A percentile compares a stretch with the other conserved stretches of the same genome.
phyloP scores from a whole-genome alignment of 2,797 vertebrate genomes.

The Eulemur coronatus region DNA sequence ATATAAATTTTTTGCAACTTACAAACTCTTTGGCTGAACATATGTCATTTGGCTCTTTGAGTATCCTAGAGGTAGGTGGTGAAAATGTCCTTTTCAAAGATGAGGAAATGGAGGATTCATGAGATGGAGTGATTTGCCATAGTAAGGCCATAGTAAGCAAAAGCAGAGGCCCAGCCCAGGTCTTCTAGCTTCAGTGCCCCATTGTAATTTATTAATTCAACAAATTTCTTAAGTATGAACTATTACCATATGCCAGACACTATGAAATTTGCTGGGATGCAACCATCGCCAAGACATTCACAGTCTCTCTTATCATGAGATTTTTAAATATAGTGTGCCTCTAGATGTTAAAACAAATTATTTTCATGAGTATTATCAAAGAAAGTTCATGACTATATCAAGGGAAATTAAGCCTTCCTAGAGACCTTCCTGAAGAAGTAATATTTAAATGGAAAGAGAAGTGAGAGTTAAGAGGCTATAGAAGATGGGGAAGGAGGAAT shows the following conservation, averaged over 20 bases:
- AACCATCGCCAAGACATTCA: not conserved
- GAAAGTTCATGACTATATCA: not conserved
- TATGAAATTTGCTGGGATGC: not conserved
- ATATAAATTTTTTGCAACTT: not conserved
- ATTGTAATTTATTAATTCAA: not conserved
- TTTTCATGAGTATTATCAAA: not conserved
- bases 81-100: not conserved
- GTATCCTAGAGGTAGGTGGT: not conserved
- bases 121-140: not conserved
- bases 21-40: not conserved
- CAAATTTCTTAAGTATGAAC: not conserved
- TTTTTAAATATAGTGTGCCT: not conserved
- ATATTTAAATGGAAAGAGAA: not conserved
- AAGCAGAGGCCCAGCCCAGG: not conserved
- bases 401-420: not conserved
- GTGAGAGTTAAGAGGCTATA: not conserved
- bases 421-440: not conserved
- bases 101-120: not conserved
- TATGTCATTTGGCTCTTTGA: not conserved
- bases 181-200: not conserved
- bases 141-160: not conserved
- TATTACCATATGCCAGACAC: not conserved
- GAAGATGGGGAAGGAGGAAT: not conserved
- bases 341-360: not conserved
- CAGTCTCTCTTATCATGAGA: not conserved